A percentile compares a stretch with the other conserved stretches of the same genome.
phyloP scores from a whole-genome alignment of 2,888 invertebrate genomes.

The Polyommatus iphigenia region DNA sequence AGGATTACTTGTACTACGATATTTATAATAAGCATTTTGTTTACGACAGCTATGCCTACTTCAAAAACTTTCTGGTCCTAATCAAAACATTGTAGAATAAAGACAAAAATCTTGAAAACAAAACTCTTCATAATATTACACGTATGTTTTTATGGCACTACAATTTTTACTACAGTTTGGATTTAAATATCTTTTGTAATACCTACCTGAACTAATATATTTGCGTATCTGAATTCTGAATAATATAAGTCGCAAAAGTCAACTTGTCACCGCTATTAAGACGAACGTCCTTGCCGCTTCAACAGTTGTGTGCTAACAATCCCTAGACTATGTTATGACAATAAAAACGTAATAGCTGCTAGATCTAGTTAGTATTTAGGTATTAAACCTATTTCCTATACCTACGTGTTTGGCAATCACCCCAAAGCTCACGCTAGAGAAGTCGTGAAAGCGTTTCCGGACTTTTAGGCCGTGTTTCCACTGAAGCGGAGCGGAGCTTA shows the following conservation, averaged over 20 bases:
- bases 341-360: neutral
- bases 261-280: constrained; percentile 11
- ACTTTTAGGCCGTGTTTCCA: too few relatives aligned
- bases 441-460: neutral
- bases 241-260: neutral
- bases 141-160: too few relatives aligned
- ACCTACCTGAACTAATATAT: neutral
- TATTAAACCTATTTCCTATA: neutral
- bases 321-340: neutral
- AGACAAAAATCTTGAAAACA: too few relatives aligned
- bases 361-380: too few relatives aligned
- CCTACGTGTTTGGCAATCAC: neutral
- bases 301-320: constrained; percentile 2
- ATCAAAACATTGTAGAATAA: neutral
- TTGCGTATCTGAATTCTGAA: neutral
- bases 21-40: too few relatives aligned
- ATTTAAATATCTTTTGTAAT: too few relatives aligned
- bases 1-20: too few relatives aligned
- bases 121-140: too few relatives aligned
- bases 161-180: too few relatives aligned
- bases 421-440: neutral
- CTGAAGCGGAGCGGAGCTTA: too few relatives aligned
- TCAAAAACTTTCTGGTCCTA: neutral
- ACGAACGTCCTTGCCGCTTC: constrained; percentile 1
- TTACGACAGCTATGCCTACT: neutral